A percentile compares a stretch with the other conserved stretches of the same genome.
These are phyloP conservation scores for Nipponacmea schrenckii DNA, from an alignment of 2,888 invertebrate species.

Conservation along the genomic window DNA sequence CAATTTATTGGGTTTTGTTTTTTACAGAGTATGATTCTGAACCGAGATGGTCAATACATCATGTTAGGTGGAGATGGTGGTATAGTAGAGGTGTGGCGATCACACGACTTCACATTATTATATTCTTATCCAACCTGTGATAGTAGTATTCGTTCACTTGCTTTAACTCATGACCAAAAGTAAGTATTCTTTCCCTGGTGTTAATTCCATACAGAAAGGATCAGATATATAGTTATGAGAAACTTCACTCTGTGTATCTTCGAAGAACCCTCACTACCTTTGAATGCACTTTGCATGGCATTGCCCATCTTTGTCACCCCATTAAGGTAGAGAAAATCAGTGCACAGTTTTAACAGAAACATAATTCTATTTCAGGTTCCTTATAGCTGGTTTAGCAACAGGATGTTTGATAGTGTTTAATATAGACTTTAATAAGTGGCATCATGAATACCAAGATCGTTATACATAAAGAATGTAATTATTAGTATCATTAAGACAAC, in stretches of 20 bases:
- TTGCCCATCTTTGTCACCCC: too few species aligned
- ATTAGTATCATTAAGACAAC: background rate
- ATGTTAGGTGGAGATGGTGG: slow-evolving; percentile 97
- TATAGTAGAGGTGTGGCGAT: slow-evolving; percentile 97
- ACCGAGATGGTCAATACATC: slow-evolving; percentile 98
- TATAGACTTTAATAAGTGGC: slow-evolving; percentile 92
- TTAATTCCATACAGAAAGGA: too few species aligned
- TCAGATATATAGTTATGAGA: too few species aligned
- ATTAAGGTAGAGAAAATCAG: too few species aligned
- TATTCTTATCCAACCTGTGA: slow-evolving; percentile 98
- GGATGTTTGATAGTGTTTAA: slow-evolving; percentile 99
- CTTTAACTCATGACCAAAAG: slow-evolving; percentile 98
- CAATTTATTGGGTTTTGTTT: slow-evolving; percentile 36
- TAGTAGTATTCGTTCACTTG: slow-evolving; percentile 91
- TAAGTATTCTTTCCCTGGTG: slow-evolving; percentile 71
- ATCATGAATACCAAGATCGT: slow-evolving; percentile 68
- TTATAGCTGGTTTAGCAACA: slow-evolving; percentile 94
- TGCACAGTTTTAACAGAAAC: too few species aligned
- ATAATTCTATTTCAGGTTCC: slow-evolving; percentile 78
- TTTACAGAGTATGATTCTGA: slow-evolving; percentile 77
- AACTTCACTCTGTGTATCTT: too few species aligned
- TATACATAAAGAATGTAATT: slow-evolving; percentile 37
- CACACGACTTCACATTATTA: slow-evolving; percentile 94
- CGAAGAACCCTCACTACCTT: too few species aligned
- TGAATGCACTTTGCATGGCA: too few species aligned